A percentile compares a stretch with the other conserved stretches of the same genome.
These are phyloP conservation scores for Periophthalmodon schlosseri DNA, from an alignment of 2,113 vertebrate species.

Conservation along the genomic window DNA sequence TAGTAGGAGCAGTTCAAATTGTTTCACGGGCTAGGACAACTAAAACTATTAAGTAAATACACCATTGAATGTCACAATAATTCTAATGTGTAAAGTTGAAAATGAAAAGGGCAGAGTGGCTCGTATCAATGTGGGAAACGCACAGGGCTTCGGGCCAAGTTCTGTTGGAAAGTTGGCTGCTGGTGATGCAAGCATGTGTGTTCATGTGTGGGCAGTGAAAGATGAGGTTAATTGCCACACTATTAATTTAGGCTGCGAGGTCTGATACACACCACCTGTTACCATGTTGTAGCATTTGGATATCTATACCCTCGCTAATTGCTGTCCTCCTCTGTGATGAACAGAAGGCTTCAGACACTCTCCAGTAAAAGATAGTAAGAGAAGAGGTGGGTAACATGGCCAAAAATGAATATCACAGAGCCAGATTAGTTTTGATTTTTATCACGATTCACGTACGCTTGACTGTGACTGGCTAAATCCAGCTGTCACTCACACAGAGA, in stretches of 20 bases:
- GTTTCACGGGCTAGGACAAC: neutral
- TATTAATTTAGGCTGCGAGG: constrained; percentile 64
- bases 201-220: constrained; percentile 23
- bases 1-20: neutral
- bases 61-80: neutral
- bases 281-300: constrained; percentile 34
- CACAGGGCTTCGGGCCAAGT: constrained; percentile 28
- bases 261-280: constrained; percentile 63
- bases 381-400: no score
- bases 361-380: neutral
- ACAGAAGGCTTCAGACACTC: neutral
- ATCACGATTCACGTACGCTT: no score
- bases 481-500: no score
- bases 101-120: neutral
- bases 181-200: constrained; percentile 17
- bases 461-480: no score
- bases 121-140: constrained; percentile 23
- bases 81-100: neutral
- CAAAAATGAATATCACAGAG: no score
- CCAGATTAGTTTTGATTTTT: no score
- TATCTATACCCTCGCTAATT: constrained; percentile 6
- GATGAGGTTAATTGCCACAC: constrained; percentile 55
- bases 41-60: neutral
- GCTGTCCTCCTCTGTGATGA: neutral
- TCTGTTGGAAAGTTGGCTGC: constrained; percentile 13